Evolutionary conservation across 2,113 vertebrate genomes (phyloP), one percentile per base, ranked within the genome.

Genomic region (Ibidorhyncha struthersii): DNA sequence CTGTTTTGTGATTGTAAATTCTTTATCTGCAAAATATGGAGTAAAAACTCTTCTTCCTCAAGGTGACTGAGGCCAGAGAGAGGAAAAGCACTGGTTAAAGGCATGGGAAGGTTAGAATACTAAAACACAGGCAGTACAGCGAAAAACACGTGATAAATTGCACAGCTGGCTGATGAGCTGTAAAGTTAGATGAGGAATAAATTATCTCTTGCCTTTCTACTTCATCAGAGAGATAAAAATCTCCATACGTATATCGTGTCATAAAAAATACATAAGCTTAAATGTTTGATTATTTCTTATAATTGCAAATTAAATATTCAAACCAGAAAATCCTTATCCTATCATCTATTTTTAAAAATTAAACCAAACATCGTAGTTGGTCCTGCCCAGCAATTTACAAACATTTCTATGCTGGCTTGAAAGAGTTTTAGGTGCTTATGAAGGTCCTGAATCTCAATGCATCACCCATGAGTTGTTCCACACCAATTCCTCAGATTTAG

Each of bases 281-380:
- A 94, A 95, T 95, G 89, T 96, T 95, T 91, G 92, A 96, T 97
- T 96, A 78, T 95, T 96, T 91, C 78, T 90, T 87, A 58, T 77
- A 91, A 95, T 93, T 94, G 84, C 90, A 78, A 96, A 91, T 93
- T 83, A 91, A 97, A 91, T 97, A 94, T 83, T 95, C 87, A 97
- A 90, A 94, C 55, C 72, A 94, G 62, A 95, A 94, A 90, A 86
- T 86, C 53, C 74, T 83, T 88, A 81, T 86, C 71, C 63, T 82
- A 40, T 53, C 56, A 45, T 71, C 76, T 93, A 71, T 83, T 96
- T 93, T 91, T 63, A 90, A 93, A 96, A 91, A 74, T 77, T 7
- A 93, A 94, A 86, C 82, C 63, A 91, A 94, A 97, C 63, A 66
- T 91, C 47, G 8, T 45, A 58, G 53, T 71, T 86, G 45, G 45